These are phyloP conservation scores for Carduelis carduelis DNA, from an alignment of 2,797 vertebrate genomes.

Conservation along the genomic window DNA sequence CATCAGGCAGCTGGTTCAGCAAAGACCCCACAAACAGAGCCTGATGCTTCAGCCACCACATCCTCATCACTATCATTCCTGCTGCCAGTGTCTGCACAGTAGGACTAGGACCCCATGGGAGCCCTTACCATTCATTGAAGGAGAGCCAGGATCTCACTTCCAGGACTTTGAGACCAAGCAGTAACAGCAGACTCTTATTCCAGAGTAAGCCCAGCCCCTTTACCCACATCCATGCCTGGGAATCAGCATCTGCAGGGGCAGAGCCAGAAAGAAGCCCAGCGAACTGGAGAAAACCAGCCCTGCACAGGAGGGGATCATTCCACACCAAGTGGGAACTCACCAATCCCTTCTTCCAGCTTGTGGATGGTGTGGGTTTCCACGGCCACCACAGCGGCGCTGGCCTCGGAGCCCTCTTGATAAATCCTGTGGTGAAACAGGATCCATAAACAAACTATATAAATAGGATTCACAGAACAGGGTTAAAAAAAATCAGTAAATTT, in stretches of 20 bases:
- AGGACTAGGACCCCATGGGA: not conserved
- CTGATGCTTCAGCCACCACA: not conserved
- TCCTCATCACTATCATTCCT: not conserved
- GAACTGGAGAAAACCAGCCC: not conserved
- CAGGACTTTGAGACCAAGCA: slow-evolving; percentile 38
- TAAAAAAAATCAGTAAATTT: not conserved
- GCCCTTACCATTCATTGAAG: slow-evolving; percentile 23
- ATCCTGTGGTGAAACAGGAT: slow-evolving; percentile 76
- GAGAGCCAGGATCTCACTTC: slow-evolving; percentile 34
- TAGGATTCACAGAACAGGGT: not conserved
- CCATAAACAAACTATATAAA: slow-evolving; percentile 38
- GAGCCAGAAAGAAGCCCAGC: slow-evolving; percentile 8
- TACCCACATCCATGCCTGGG: slow-evolving; percentile 24
- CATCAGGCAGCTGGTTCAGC: not conserved
- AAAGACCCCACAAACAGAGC: not conserved
- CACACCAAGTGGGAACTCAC: slow-evolving; percentile 60
- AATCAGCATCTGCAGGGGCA: slow-evolving; percentile 38
- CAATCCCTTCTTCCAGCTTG: slow-evolving; percentile 81
- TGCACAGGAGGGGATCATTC: not conserved
- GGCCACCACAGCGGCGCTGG: slow-evolving; percentile 82
- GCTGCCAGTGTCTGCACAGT: not conserved
- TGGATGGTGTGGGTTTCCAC: slow-evolving; percentile 85
- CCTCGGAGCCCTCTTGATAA: slow-evolving; percentile 81
- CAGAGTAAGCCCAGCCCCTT: slow-evolving; percentile 42
- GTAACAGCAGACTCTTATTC: slow-evolving; percentile 33